These are phyloP conservation scores for Spheniscus humboldti DNA, from an alignment of 2,797 vertebrate species.

Conservation along the genomic window DNA sequence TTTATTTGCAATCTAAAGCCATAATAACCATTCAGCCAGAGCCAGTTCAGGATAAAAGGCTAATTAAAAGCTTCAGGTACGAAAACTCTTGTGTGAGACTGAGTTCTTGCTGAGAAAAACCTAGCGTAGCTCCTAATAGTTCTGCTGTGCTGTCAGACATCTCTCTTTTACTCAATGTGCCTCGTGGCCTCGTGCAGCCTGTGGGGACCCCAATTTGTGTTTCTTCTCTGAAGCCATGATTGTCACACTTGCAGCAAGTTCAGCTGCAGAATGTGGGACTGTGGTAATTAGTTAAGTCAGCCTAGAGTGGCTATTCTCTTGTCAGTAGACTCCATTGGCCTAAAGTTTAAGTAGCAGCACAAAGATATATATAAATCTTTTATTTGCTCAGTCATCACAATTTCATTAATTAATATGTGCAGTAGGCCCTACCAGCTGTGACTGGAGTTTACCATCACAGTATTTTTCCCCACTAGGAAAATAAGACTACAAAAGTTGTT, in stretches of 20 bases:
- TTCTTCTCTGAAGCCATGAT: background rate
- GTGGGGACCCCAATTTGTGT: background rate
- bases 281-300: background rate
- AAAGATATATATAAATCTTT: background rate
- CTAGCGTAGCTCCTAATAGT: background rate
- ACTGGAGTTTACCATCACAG: background rate
- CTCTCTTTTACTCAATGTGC: background rate
- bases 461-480: background rate
- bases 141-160: background rate
- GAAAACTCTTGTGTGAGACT: background rate
- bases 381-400: background rate
- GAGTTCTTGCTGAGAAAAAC: background rate
- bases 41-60: background rate
- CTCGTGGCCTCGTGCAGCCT: background rate
- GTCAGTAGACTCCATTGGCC: background rate
- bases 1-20: background rate
- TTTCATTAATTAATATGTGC: background rate
- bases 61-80: constrained; percentile 29
- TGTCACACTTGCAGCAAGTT: background rate
- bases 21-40: background rate
- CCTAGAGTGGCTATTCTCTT: background rate
- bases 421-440: background rate
- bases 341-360: background rate
- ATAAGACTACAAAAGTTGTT: background rate
- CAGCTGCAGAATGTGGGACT: background rate